A percentile compares a stretch with the other conserved stretches of the same genome.
These are phyloP conservation scores for Netelia fuscicornis DNA, from an alignment of 2,888 invertebrate genomes.

Conservation along the genomic window DNA sequence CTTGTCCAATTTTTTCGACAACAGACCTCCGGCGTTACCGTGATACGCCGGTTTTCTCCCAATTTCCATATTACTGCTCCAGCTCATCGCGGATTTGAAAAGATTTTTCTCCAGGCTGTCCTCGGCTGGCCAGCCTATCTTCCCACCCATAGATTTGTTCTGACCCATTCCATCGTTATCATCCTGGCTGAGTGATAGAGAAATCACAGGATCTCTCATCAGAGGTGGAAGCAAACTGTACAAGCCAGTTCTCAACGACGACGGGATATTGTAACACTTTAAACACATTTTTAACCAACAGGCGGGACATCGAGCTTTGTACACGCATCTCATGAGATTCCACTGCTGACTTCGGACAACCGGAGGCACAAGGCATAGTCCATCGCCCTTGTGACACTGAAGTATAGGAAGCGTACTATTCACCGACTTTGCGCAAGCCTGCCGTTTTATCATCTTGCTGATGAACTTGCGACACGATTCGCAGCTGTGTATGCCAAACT, in stretches of 20 bases:
- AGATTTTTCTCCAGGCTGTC: conserved; percentile 81
- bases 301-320: conserved; percentile 92
- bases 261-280: conserved; percentile 91
- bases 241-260: conserved; percentile 89
- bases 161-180: conserved; percentile 77
- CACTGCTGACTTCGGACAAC: conserved; percentile 90
- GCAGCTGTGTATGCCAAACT: conserved; percentile 94
- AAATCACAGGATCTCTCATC: conserved; percentile 85
- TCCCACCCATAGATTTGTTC: conserved; percentile 76
- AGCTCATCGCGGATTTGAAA: conserved; percentile 82
- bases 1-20: conserved; percentile 80
- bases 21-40: conserved; percentile 73
- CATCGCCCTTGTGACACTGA: conserved; percentile 90
- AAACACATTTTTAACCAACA: conserved; percentile 96
- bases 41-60: conserved; percentile 78
- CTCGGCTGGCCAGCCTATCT: conserved; percentile 81
- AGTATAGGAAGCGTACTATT: conserved; percentile 86
- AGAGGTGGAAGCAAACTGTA: conserved; percentile 89
- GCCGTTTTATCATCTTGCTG: conserved; percentile 91
- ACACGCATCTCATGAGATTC: conserved; percentile 89
- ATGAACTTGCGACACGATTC: conserved; percentile 95
- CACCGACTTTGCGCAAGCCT: conserved; percentile 86
- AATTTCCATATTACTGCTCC: conserved; percentile 79
- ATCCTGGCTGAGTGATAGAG: conserved; percentile 75
- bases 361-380: conserved; percentile 90